Evolutionary conservation across 92 coral and sea anemone genomes (phyloP).

Genomic region (Actinostola sp.): DNA sequence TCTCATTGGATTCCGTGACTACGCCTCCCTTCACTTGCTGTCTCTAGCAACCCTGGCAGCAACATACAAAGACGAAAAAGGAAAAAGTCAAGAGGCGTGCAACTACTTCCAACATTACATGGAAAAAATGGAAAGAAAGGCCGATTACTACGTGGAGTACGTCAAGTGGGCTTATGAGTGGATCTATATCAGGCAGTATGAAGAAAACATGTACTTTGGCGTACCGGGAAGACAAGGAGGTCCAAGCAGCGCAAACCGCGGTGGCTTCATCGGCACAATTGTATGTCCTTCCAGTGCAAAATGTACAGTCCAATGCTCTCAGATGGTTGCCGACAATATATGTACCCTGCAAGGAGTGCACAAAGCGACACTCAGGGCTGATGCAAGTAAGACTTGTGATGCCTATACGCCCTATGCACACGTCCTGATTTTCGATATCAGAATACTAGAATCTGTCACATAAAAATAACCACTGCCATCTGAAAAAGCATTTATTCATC

Average conservation of each 20-base stretch:
- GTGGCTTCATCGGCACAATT: neutral
- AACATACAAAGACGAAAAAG: neutral
- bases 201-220: constrained; percentile 22
- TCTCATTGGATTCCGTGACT: constrained; percentile 24
- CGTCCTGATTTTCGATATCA: no score
- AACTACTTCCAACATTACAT: constrained; percentile 3
- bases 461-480: no score
- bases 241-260: neutral
- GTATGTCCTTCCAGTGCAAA: neutral
- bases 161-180: constrained; percentile 30
- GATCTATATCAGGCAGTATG: constrained; percentile 20
- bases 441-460: no score
- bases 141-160: constrained; percentile 11
- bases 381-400: neutral
- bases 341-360: constrained; percentile 2
- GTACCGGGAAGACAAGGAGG: neutral
- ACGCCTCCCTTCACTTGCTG: constrained; percentile 14
- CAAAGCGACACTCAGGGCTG: neutral
- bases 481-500: no score
- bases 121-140: neutral
- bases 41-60: constrained; percentile 1
- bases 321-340: constrained; percentile 16
- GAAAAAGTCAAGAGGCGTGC: neutral
- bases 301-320: constrained; percentile 19
- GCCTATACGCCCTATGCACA: no score